phyloP scores from a whole-genome alignment of 1,140 invertebrate genomes.

The Plectus sambesii region DNA sequence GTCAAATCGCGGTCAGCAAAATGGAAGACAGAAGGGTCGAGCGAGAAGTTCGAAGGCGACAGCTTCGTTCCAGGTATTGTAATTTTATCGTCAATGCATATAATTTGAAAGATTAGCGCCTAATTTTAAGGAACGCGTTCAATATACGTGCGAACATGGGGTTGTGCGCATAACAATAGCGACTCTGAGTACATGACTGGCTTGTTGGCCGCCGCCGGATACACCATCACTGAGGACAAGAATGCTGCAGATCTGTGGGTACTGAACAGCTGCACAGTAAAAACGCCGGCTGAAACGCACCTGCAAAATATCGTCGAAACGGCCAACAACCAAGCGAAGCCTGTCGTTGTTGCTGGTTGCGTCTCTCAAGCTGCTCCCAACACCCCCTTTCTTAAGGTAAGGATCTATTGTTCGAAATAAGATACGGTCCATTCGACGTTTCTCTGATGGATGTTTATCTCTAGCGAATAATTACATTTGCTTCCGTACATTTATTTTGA shows the following conservation, averaged over 20 bases:
- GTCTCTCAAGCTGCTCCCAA: slow-evolving; percentile 62
- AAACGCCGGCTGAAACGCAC: slow-evolving; percentile 89
- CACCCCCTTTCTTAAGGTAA: slow-evolving; percentile 36
- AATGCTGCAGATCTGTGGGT: slow-evolving; percentile 77
- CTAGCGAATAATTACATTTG: too few species aligned
- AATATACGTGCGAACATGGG: slow-evolving; percentile 91
- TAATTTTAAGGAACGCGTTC: slow-evolving; percentile 66
- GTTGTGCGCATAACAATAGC: slow-evolving; percentile 88
- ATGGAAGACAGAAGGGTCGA: too few species aligned
- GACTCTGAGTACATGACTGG: slow-evolving; percentile 94
- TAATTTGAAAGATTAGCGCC: too few species aligned
- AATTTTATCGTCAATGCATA: too few species aligned
- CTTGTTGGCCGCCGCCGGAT: slow-evolving; percentile 23
- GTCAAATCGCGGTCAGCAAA: too few species aligned
- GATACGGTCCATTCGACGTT: too few species aligned
- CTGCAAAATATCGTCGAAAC: slow-evolving; percentile 80
- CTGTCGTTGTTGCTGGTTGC: slow-evolving; percentile 86
- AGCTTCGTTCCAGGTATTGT: too few species aligned
- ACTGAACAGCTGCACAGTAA: slow-evolving; percentile 93
- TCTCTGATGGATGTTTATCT: too few species aligned
- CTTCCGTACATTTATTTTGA: too few species aligned
- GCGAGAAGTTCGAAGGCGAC: too few species aligned
- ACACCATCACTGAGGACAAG: slow-evolving; percentile 56
- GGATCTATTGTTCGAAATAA: too few species aligned
- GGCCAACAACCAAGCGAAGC: slow-evolving; percentile 63